Conservation (phyloP, 1,140 invertebrate species). For the Bombus ignitus region DNA sequence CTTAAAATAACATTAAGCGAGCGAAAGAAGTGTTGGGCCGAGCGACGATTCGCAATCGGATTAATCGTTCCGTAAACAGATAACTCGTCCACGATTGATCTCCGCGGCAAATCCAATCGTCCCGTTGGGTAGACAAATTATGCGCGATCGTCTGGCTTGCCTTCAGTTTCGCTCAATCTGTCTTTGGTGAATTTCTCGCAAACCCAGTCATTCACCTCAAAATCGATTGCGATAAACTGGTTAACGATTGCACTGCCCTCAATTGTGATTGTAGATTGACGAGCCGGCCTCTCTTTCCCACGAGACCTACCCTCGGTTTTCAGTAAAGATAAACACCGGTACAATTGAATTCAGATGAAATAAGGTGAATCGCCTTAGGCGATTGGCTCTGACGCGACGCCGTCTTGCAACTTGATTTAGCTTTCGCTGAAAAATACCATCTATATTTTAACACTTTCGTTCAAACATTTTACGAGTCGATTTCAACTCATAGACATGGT, state of each 20-base stretch:
- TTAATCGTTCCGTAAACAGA: neutral
- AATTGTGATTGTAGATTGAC: conserved; percentile 50
- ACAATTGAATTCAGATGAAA: neutral
- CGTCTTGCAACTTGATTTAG: neutral
- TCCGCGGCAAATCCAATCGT: neutral
- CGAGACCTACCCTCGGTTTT: neutral
- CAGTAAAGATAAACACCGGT: neutral
- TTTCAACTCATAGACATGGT: too few species aligned
- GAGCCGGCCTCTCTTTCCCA: conserved; percentile 26
- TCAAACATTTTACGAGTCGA: too few species aligned
- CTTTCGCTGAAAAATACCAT: neutral
- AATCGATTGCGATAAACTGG: conserved; percentile 62
- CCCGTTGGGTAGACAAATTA: conserved; percentile 40
- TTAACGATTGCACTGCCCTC: conserved; percentile 56
- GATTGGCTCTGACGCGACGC: neutral
- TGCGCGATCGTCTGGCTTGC: conserved; percentile 19
- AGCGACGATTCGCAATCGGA: neutral
- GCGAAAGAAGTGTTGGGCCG: neutral
- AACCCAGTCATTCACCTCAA: conserved; percentile 4
- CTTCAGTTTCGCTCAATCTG: conserved; percentile 14
- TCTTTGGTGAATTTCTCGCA: conserved; percentile 27
- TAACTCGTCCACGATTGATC: neutral
- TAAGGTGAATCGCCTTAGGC: neutral
- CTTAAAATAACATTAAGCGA: neutral
- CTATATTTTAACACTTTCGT: neutral